Base-by-base conservation (phyloP, 2,888 invertebrate genomes). In the Eilema griseolum region DNA sequence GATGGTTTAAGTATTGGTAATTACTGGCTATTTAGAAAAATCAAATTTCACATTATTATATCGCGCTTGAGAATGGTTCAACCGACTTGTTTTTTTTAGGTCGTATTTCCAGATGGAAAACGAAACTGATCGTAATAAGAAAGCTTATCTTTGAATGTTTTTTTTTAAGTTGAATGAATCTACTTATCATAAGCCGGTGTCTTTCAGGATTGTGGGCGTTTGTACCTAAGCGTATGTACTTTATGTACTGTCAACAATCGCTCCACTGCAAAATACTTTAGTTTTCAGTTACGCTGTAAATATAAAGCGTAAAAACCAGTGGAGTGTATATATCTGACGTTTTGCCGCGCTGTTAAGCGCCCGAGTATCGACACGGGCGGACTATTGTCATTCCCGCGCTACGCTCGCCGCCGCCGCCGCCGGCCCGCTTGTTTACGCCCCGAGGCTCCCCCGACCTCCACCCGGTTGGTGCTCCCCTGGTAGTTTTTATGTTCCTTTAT, bases 401-500 rank as follows among this genome's bases (percentile, higher is more conserved):
- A 68, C 79, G 74, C 71, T 77, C 72, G 75, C 82, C 33, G 33
- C 33, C 82, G 81, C 74, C 72, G 75, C 81, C 31, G 31, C 31
- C 82, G 81, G 78, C 83, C 81, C 84, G 85, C 80, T 84, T 81
- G 81, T 81, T 81, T 81, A 79, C 85, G 82, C 77, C 83, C 83
- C 79, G 76, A 77, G 76, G 79, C 73, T 73, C 74, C 76, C 68
- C 75, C 73, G 74, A 78, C 79, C 80, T 84, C 83, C 77, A 73
- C 79, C 82, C 75, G 69, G 72, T 70, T 41, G 69, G 72, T 72
- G 70, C 78, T 81, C 81, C 82, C 80, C 79, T 77, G 77, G 79
- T 79, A 78, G 80, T 79, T 81, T 82, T 83, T 79, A 83, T 83
- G 82, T 81, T 82, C 82, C 81, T 82, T 82, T 82, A 82, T 82